Evolutionary conservation across 2,113 vertebrate species (phyloP).

Genomic region (Silurus asotus): DNA sequence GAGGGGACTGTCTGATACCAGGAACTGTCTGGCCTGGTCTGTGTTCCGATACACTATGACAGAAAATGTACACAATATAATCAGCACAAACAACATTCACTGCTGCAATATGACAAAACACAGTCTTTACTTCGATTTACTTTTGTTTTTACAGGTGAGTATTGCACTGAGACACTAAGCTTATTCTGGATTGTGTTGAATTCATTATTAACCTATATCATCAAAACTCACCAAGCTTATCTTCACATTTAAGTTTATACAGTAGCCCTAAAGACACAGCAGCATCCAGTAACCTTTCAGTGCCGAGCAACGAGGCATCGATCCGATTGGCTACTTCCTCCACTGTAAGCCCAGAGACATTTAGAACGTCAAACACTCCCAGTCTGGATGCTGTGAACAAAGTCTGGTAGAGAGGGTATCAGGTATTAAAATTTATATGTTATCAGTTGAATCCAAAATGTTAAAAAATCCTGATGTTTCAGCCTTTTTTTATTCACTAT

Average conservation of each 20-base stretch:
- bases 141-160: not conserved
- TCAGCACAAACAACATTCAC: constrained; percentile 10
- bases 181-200: not conserved
- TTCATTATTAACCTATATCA: not conserved
- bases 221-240: constrained; percentile 48
- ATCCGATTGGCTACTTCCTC: constrained; percentile 71
- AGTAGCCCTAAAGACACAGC: constrained; percentile 81
- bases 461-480: not conserved
- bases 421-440: not conserved
- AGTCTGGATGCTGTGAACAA: constrained; percentile 84
- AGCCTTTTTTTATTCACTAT: not conserved
- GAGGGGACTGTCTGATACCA: constrained; percentile 71
- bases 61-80: constrained; percentile 38
- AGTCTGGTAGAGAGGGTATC: constrained; percentile 67
- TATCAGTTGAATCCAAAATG: not conserved
- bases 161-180: not conserved
- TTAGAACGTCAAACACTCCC: constrained; percentile 83
- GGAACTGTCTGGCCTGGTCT: constrained; percentile 64
- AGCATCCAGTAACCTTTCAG: constrained; percentile 79
- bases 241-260: constrained; percentile 64
- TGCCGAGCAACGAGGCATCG: constrained; percentile 71
- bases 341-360: constrained; percentile 60
- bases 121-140: not conserved
- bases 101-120: constrained; percentile 9
- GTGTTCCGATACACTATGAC: constrained; percentile 78